A percentile compares a stretch with the other conserved stretches of the same genome.
These are phyloP conservation scores for Oreortyx pictus DNA, from an alignment of 2,797 vertebrate species.

Conservation along the genomic window DNA sequence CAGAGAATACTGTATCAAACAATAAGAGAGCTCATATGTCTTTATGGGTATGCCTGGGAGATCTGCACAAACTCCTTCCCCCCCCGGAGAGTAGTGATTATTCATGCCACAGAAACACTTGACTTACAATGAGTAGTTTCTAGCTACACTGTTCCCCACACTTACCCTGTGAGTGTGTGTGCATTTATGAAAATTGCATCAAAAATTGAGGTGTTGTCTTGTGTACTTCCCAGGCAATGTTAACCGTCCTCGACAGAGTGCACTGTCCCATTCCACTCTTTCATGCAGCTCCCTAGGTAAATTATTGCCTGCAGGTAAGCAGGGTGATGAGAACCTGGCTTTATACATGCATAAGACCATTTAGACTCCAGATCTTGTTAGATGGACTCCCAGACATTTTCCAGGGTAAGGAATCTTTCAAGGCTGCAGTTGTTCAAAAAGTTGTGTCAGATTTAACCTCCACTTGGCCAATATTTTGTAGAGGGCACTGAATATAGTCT, in stretches of 20 bases:
- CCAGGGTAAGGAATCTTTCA: neutral
- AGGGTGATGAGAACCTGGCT: neutral
- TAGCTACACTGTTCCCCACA: neutral
- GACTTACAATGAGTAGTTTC: neutral
- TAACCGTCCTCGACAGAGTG: neutral
- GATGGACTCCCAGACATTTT: neutral
- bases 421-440: neutral
- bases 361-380: neutral
- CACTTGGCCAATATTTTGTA: neutral
- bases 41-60: neutral
- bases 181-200: neutral
- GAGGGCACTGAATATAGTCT: neutral
- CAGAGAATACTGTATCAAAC: neutral
- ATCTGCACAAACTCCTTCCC: neutral
- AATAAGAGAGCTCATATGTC: neutral
- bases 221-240: accelerated
- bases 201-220: accelerated
- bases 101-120: neutral
- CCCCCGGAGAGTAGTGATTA: neutral
- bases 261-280: neutral
- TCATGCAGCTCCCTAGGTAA: neutral
- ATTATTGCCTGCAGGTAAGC: neutral
- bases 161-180: neutral
- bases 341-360: neutral
- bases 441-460: neutral